Conservation (phyloP, 2,113 vertebrate species). For the Mormyrus iriodes region DNA sequence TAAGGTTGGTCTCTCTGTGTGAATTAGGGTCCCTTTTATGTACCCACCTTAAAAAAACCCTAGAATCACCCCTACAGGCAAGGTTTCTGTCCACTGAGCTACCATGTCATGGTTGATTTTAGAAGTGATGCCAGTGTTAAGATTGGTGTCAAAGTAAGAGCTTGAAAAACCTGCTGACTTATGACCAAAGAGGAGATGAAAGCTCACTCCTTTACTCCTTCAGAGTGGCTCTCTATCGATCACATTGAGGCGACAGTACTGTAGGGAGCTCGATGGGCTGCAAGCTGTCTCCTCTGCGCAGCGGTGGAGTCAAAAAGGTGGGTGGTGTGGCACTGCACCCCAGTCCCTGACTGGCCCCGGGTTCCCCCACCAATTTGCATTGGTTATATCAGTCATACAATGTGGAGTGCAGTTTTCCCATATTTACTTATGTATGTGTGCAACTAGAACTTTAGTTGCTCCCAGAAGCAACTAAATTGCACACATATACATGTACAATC, state of each 20-base stretch:
- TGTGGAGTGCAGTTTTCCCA: not conserved
- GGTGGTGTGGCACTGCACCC: too few relatives aligned
- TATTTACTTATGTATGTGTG: not conserved
- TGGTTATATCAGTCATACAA: not conserved
- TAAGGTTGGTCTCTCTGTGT: not conserved
- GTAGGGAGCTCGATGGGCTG: not conserved
- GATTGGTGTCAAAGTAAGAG: not conserved
- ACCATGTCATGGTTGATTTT: not conserved
- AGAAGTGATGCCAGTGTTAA: not conserved
- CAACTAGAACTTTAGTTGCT: not conserved
- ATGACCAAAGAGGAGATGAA: not conserved
- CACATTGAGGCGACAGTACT: not conserved
- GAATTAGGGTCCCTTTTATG: not conserved
- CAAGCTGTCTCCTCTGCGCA: not conserved
- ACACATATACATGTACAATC: not conserved
- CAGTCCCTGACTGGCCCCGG: not conserved
- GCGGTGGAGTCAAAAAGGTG: too few relatives aligned
- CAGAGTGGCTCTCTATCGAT: conserved; percentile 14
- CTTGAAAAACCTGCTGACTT: not conserved
- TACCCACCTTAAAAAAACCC: not conserved
- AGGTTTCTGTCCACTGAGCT: not conserved
- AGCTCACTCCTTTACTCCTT: not conserved
- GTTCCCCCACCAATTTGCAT: not conserved
- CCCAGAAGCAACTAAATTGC: not conserved
- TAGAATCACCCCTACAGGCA: not conserved